Conservation (phyloP, 53 echinoderm and acorn worm species). For the Crossaster papposus region DNA sequence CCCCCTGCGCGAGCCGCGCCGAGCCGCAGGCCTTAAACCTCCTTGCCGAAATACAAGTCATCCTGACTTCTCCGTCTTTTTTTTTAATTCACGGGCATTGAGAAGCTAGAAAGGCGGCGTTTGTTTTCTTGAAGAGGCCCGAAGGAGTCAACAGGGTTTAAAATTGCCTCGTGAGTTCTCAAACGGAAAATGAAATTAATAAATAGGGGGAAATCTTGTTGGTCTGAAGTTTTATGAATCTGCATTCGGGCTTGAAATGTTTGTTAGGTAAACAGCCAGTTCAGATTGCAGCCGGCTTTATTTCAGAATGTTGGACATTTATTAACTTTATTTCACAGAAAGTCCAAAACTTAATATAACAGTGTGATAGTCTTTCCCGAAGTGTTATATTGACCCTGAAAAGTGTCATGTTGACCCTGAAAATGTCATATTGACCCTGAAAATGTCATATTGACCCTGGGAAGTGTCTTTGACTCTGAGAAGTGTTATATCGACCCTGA, state of each 20-base stretch:
- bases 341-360: no score
- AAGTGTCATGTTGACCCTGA: no score
- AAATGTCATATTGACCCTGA: no score
- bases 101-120: neutral
- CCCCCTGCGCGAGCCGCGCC: neutral
- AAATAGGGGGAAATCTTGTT: neutral
- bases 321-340: no score
- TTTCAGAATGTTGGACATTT: neutral
- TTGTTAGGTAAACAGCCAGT: neutral
- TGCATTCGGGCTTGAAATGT: neutral
- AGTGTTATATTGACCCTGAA: no score
- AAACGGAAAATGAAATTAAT: neutral
- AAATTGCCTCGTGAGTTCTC: neutral
- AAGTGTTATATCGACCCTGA: no score
- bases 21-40: neutral
- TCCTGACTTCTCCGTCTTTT: neutral
- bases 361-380: no score
- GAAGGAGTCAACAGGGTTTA: neutral
- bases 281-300: neutral
- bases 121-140: conserved; percentile 20
- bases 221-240: neutral
- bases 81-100: neutral
- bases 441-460: no score
- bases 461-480: no score
- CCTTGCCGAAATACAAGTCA: neutral